Base-by-base conservation (phyloP, 2,797 vertebrate genomes). In the Holocentrus rufus region DNA sequence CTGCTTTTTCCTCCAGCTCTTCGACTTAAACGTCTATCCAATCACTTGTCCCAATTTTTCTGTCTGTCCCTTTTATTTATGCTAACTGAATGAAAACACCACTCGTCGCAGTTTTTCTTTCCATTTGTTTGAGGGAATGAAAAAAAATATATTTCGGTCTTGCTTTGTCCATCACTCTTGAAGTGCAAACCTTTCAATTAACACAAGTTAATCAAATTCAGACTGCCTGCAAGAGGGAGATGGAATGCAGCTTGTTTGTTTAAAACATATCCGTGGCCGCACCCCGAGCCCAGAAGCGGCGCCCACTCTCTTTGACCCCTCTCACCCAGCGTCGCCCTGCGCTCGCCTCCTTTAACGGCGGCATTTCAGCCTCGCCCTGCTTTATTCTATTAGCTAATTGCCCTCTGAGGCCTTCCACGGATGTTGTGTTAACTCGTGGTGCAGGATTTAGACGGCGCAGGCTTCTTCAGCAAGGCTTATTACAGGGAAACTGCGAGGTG, bases 41-140 rank as follows among this genome's bases (percentile, higher is more conserved):
- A 86, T 89, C 87, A 87, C 80, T 84, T 79, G 72, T 84, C 75
- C 74, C 73, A 39, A 53, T 86, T 90, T 86, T 80, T 71, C 66
- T 75, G 82, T 87, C 78, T 73, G 63, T 85, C n/a, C 88, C 67
- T 31, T 72, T 71, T 63, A 60, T 87, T 88, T 78, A 69, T 82
- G 86, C 85, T 88, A 90, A 91, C 89, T 88, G 79, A 88, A 87
- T 83, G 82, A 85, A 86, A 89, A 86, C 75, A 86, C 85, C 85
- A 74, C 73, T 55, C 76, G 17, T 74, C 72, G 52, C 74, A 72
- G 76, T 75, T 23, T 82, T 74, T 74, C 63, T 70, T n/a, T 70
- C 81, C 83, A 83, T 88, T 87, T 82, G 71, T 76, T 79, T 77
- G 65, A 65, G 58, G 53, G 61, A n/a, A n/a, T n/a, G 27, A 30